Evolutionary conservation across 2,113 vertebrate genomes (phyloP), one percentile per base, ranked within the genome.

Genomic region (Pluvialis apricaria): DNA sequence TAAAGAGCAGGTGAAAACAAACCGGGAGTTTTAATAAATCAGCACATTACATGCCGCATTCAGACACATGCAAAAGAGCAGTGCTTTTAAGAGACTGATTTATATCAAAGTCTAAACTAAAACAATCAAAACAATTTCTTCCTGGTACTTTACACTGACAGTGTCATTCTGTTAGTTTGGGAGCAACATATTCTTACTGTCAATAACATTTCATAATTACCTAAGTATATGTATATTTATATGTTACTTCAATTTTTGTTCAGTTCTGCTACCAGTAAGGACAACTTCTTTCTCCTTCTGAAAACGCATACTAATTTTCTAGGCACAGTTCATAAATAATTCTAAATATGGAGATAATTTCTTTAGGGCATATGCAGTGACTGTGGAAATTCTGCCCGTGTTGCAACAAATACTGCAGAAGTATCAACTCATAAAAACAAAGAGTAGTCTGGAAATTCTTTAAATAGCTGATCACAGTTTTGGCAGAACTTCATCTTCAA

Each of bases 381-480:
- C 86, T 89, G 71, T 4, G 40, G 93, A 96, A 86, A 96, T 96
- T 88, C 82, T 95, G 51, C 51, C 85, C 16, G 11, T 92, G 66
- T 93, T 94, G 90, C 60, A 94, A 89, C 28, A 95, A 91, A 92
- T 40, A 92, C 77, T 29, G 61, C 61, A 90, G n/a, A 96, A 97
- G 70, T 94, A 93, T 95, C 85, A 96, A 92, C 88, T 92, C 84
- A 68, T 78, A 92, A 94, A 97, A 97, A 83, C 94, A 92, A 96
- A 78, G 81, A 94, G 51, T 75, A 94, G 86, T 68, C 77, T 88
- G 60, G 78, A 93, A 91, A 93, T 44, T 73, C 91, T 97, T 97
- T 85, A 96, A 96, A 86, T 64, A 82, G 76, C 61, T 75, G 77
- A 68, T 93, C 61, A 93, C 58, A 94, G 80, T 90, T 96, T 70